Conservation (phyloP, 2,113 vertebrate species). For the Brachyhypopomus occidentalis region DNA sequence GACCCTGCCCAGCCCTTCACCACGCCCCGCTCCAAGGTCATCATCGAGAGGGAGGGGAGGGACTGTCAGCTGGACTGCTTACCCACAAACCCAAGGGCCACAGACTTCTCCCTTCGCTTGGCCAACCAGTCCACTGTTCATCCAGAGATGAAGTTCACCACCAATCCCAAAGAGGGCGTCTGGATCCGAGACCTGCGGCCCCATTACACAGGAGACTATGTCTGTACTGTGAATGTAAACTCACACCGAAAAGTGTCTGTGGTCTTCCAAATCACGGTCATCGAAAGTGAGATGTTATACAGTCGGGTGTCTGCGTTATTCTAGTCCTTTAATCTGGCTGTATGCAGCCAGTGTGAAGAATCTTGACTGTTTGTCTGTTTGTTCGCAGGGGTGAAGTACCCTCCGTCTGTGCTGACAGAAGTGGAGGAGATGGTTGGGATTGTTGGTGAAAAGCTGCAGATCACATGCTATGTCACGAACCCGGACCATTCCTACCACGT, state of each 20-base stretch:
- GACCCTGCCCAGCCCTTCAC: slow-evolving; percentile 56
- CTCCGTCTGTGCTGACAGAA: slow-evolving; percentile 59
- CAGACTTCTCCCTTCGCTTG: slow-evolving; percentile 61
- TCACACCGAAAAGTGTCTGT: slow-evolving; percentile 54
- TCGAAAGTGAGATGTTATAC: slow-evolving; percentile 69
- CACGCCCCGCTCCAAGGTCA: fast-evolving
- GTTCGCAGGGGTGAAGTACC: slow-evolving; percentile 13
- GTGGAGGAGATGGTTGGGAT: slow-evolving; percentile 68
- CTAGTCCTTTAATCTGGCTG: neutral
- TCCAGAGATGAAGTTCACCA: slow-evolving; percentile 60
- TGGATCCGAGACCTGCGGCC: slow-evolving; percentile 67
- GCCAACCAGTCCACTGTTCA: slow-evolving; percentile 36
- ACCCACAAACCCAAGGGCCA: slow-evolving; percentile 63
- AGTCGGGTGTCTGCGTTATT: neutral
- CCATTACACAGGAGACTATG: slow-evolving; percentile 64
- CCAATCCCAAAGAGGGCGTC: slow-evolving; percentile 70
- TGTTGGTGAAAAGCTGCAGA: slow-evolving; percentile 77
- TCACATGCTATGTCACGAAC: slow-evolving; percentile 73
- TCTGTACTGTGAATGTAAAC: slow-evolving; percentile 69
- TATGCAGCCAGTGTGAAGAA: too few species aligned
- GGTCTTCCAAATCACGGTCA: slow-evolving; percentile 66
- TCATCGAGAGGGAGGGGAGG: slow-evolving; percentile 52
- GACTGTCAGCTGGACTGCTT: slow-evolving; percentile 65
- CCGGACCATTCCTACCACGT: slow-evolving; percentile 49
- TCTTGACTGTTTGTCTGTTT: neutral